These are phyloP conservation scores for Monopis laevigella DNA, from an alignment of 2,888 invertebrate species.

Conservation along the genomic window DNA sequence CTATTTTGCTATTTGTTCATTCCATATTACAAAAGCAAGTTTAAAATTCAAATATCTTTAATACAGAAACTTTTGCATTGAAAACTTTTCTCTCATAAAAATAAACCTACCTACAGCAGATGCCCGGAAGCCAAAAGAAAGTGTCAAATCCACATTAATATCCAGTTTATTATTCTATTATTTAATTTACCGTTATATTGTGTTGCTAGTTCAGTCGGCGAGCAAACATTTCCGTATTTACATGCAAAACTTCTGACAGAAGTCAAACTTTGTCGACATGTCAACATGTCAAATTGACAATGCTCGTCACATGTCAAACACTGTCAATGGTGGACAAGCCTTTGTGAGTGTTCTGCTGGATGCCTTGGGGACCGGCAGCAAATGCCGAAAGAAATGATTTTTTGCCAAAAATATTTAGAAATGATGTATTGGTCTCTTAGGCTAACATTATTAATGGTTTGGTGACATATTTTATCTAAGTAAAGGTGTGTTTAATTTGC, in stretches of 20 bases:
- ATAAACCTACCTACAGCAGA: conserved; percentile 7
- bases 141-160: conserved; percentile 20
- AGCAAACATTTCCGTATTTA: conserved; percentile 58
- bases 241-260: conserved; percentile 56
- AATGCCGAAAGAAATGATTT: too few species aligned
- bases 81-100: too few species aligned
- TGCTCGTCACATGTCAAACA: conserved; percentile 54
- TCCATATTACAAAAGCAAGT: too few species aligned
- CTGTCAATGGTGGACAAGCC: conserved; percentile 58
- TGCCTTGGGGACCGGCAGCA: not conserved
- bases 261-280: conserved; percentile 59
- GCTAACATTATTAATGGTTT: too few species aligned
- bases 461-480: too few species aligned
- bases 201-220: conserved; percentile 24
- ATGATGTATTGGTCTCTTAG: conserved; percentile 1
- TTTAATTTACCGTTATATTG: conserved; percentile 64
- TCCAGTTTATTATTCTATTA: conserved; percentile 54
- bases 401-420: not conserved
- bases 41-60: too few species aligned
- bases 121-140: not conserved
- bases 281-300: conserved; percentile 63
- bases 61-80: too few species aligned
- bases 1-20: too few species aligned
- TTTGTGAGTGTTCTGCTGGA: conserved; percentile 16
- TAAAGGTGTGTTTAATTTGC: too few species aligned